phyloP scores from a whole-genome alignment of 2,888 invertebrate species.

The Allolobophora icterica region DNA sequence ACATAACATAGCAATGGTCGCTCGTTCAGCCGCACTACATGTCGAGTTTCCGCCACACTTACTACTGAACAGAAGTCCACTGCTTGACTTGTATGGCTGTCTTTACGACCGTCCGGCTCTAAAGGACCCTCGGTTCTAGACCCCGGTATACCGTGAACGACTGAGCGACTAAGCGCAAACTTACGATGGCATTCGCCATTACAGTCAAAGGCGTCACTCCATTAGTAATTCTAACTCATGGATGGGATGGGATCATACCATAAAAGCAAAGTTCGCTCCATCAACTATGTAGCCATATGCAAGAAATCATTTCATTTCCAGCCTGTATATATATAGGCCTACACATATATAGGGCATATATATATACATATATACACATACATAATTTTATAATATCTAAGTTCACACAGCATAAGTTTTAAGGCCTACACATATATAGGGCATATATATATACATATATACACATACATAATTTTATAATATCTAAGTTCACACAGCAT shows the following conservation, averaged over 20 bases:
- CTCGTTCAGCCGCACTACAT: background rate
- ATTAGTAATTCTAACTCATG: background rate
- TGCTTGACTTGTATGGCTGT: background rate
- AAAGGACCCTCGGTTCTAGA: background rate
- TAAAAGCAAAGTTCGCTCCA: background rate
- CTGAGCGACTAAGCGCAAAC: background rate
- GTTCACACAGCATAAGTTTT: background rate
- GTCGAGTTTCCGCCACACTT: conserved; percentile 2
- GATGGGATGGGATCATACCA: background rate
- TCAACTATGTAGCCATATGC: background rate
- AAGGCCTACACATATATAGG: no score
- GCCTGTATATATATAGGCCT: background rate
- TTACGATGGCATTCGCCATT: background rate
- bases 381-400: background rate
- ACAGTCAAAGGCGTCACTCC: background rate
- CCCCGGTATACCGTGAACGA: background rate
- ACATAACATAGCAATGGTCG: background rate
- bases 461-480: no score
- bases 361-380: background rate
- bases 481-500: no score
- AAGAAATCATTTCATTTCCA: background rate
- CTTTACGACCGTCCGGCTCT: background rate
- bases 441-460: background rate
- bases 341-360: no score
- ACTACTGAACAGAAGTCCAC: background rate